phyloP scores from a whole-genome alignment of 1,140 invertebrate genomes.

The Diachasma alloeum region DNA sequence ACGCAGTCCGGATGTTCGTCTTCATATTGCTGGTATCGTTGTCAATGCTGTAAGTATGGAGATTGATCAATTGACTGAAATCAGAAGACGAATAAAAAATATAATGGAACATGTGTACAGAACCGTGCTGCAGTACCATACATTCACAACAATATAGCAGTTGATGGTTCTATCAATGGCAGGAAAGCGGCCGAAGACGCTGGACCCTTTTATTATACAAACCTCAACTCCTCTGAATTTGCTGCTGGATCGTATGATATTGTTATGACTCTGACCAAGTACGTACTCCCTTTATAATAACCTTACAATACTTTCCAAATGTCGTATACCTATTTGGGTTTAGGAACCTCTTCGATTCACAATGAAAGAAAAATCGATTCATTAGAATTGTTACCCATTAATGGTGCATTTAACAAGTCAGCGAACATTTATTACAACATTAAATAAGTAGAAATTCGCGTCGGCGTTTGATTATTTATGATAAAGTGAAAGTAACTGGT shows the following conservation, averaged over 20 bases:
- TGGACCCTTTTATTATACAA: neutral
- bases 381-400: too few relatives aligned
- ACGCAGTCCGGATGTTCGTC: neutral
- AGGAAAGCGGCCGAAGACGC: neutral
- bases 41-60: neutral
- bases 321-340: neutral
- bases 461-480: too few relatives aligned
- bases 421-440: too few relatives aligned
- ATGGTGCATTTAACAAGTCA: too few relatives aligned
- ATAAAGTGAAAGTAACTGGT: too few relatives aligned
- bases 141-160: neutral
- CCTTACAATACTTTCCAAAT: neutral
- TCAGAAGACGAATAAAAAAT: neutral
- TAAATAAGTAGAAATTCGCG: too few relatives aligned
- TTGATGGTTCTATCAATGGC: neutral
- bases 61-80: neutral
- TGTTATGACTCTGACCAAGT: neutral
- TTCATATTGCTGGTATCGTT: neutral
- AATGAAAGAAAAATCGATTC: too few relatives aligned
- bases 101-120: neutral
- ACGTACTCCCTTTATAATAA: neutral
- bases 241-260: neutral
- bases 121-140: neutral
- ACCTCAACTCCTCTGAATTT: neutral
- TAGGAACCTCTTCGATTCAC: too few relatives aligned